Conservation (phyloP, 2,113 vertebrate genomes). For the Hippocampus comes region DNA sequence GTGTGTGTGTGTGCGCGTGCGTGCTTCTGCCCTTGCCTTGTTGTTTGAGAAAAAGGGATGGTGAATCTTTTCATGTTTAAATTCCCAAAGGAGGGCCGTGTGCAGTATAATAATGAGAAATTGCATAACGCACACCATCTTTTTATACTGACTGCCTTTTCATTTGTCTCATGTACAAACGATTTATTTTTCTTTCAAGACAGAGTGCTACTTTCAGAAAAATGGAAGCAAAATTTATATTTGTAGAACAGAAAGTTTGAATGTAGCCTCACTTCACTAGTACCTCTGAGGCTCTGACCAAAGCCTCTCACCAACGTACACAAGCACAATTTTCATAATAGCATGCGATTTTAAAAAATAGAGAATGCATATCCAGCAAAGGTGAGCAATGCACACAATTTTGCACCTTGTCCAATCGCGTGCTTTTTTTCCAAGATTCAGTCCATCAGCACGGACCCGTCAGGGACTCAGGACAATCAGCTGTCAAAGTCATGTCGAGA, state of each 20-base stretch:
- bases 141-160: conserved; percentile 37
- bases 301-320: not conserved
- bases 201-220: not conserved
- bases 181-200: conserved; percentile 14
- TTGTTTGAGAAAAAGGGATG: conserved; percentile 19
- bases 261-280: not conserved
- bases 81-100: conserved; percentile 32
- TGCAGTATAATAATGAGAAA: conserved; percentile 36
- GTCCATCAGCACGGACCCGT: too few species aligned
- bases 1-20: not conserved
- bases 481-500: too few species aligned
- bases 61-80: conserved; percentile 35
- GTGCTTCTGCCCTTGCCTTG: conserved; percentile 12
- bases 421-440: too few species aligned
- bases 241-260: not conserved
- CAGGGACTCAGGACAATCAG: too few species aligned
- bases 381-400: too few species aligned
- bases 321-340: not conserved
- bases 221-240: not conserved
- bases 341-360: too few species aligned
- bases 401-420: too few species aligned
- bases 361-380: too few species aligned
- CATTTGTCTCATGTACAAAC: conserved; percentile 6
- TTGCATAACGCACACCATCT: conserved; percentile 42
- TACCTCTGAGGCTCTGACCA: not conserved